Base-by-base conservation (phyloP, 2,888 invertebrate genomes). In the Hedya salicella region DNA sequence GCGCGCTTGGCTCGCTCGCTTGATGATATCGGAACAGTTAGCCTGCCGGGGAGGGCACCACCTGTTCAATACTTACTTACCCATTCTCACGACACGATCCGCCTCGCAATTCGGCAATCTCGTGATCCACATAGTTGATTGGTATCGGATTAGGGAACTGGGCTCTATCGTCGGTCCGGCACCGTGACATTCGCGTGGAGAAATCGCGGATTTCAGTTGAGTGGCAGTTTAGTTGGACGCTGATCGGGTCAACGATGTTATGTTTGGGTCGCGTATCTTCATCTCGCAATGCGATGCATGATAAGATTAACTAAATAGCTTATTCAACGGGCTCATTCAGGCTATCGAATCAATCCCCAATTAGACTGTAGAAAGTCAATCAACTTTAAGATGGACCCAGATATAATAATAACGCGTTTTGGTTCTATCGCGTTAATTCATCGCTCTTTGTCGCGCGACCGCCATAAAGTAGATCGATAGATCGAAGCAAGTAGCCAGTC, bases 91-190 rank as follows among this genome's bases (percentile, higher is more conserved):
- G 91, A 87, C 85, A 84, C 82, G 79, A 84, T 83, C 80, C 82
- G 82, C 79, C 73, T 77, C 75, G 81, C 85, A 81, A 83, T 85
- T 85, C 85, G 85, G 81, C 86, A 83, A 88, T 90, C 87, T 88
- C 81, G 80, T 87, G 89, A 87, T 89, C 92, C 86, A 91, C 87
- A 89, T 90, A 85, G 83, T 80, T 86, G 91, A 91, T 92, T 91
- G 87, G 88, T 81, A 79, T 85, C 88, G 86, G 87, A 87, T 91
- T 87, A 85, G 79, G 77, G 82, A 89, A 90, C 88, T 87, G 79
- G 87, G 83, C 78, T 86, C 76, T 75, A 75, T 76, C 78, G 80
- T 79, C 80, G 75, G 75, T 78, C 84, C 82, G 77, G 81, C 77
- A 81, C 84, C 88, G 85, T 88, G 87, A 89, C 87, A 86, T 87